Percentiles rank a stretch among this genome's conserved stretches.
phyloP scores from a whole-genome alignment of 2,113 vertebrate species.

The Mormyrus iriodes region DNA sequence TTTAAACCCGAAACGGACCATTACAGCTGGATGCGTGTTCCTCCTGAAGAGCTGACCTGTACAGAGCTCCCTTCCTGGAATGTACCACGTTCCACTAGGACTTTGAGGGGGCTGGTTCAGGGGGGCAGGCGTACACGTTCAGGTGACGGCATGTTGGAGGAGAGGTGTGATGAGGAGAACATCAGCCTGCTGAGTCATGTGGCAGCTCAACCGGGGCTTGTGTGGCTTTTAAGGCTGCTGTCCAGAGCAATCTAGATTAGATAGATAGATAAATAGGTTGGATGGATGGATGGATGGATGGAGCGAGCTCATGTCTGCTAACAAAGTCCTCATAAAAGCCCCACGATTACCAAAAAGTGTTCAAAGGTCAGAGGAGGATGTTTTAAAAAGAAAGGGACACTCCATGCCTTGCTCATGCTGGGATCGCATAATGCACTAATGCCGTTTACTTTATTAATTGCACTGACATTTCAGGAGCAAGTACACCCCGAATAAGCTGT shows the following conservation, averaged over 20 bases:
- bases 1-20: neutral
- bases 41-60: neutral
- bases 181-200: neutral
- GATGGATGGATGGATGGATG: neutral
- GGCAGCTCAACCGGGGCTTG: neutral
- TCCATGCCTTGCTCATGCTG: neutral
- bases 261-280: no score
- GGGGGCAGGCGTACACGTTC: no score
- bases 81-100: neutral
- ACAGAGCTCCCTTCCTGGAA: neutral
- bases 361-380: neutral
- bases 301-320: neutral
- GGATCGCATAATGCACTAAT: neutral
- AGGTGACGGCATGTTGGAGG: neutral
- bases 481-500: neutral
- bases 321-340: neutral
- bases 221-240: no score
- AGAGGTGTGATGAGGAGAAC: neutral
- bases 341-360: neutral
- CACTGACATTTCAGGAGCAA: neutral
- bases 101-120: neutral
- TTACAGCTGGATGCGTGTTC: neutral
- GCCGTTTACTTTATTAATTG: conserved; percentile 7
- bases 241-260: neutral
- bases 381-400: neutral